Percentiles rank a stretch among this genome's conserved stretches.
phyloP scores from a whole-genome alignment of 2,797 vertebrate species.

The Melopsittacus undulatus region DNA sequence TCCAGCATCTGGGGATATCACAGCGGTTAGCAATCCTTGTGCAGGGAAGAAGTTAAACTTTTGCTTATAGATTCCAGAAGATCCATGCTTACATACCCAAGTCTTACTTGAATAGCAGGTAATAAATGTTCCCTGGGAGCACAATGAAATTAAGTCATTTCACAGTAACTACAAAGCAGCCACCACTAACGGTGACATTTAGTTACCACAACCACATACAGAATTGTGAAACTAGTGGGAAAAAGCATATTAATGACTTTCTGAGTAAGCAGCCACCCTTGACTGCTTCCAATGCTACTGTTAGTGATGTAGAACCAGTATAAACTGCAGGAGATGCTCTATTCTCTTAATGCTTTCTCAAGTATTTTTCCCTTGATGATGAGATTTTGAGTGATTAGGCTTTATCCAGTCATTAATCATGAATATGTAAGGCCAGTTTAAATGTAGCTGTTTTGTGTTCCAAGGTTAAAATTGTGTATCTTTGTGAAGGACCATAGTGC shows the following conservation, averaged over 20 bases:
- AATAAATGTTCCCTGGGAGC: not conserved
- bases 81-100: not conserved
- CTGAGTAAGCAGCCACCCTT: not conserved
- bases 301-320: not conserved
- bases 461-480: not conserved
- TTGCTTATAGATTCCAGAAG: not conserved
- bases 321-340: not conserved
- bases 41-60: not conserved
- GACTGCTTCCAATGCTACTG: not conserved
- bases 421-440: not conserved
- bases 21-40: not conserved
- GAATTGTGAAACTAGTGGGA: not conserved
- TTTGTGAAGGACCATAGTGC: not conserved
- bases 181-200: not conserved
- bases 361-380: not conserved
- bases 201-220: not conserved
- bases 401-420: not conserved
- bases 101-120: not conserved
- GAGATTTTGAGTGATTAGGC: not conserved
- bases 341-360: not conserved
- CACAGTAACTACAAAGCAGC: not conserved
- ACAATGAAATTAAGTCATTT: not conserved
- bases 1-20: not conserved
- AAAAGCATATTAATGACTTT: not conserved
- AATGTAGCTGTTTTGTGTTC: not conserved